Evolutionary conservation across 1,140 invertebrate species (phyloP).

Genomic region (Drosophila dunni): DNA sequence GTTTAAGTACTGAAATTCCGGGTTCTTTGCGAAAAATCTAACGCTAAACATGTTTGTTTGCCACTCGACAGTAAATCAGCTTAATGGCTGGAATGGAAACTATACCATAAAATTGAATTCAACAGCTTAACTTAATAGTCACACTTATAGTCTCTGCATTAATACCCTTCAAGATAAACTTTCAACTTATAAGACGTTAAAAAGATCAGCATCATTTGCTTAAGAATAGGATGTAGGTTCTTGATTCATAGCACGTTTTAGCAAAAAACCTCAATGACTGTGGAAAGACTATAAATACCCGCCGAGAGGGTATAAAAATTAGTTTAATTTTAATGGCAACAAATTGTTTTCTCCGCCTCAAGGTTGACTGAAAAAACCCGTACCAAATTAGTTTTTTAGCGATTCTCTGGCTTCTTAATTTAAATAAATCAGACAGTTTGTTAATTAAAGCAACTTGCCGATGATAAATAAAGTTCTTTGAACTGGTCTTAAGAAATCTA

Average conservation of each 20-base stretch:
- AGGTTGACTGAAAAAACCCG: constrained; percentile 40
- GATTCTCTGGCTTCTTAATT: constrained; percentile 51
- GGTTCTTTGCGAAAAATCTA: constrained; percentile 46
- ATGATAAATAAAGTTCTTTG: constrained; percentile 52
- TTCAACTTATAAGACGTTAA: neutral
- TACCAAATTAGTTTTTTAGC: constrained; percentile 53
- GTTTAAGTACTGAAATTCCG: constrained; percentile 65
- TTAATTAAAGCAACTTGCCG: constrained; percentile 50
- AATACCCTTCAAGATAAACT: constrained; percentile 6
- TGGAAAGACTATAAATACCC: neutral
- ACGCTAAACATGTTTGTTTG: constrained; percentile 35
- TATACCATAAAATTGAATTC: constrained; percentile 18
- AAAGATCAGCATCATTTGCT: neutral
- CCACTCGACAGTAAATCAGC: constrained; percentile 39
- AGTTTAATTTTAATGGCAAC: constrained; percentile 33
- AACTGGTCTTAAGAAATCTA: constrained; percentile 42
- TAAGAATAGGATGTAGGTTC: neutral
- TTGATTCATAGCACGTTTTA: constrained; percentile 9
- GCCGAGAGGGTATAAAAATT: constrained; percentile 21
- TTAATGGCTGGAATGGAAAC: constrained; percentile 31
- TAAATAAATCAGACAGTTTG: constrained; percentile 64
- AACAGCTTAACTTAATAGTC: neutral
- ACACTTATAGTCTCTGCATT: neutral
- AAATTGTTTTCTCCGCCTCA: constrained; percentile 35
- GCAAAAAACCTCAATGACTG: constrained; percentile 5